A percentile compares a stretch with the other conserved stretches of the same genome.
These are phyloP conservation scores for Eurystomus glaucurus DNA, from an alignment of 2,797 vertebrate species.

Conservation along the genomic window DNA sequence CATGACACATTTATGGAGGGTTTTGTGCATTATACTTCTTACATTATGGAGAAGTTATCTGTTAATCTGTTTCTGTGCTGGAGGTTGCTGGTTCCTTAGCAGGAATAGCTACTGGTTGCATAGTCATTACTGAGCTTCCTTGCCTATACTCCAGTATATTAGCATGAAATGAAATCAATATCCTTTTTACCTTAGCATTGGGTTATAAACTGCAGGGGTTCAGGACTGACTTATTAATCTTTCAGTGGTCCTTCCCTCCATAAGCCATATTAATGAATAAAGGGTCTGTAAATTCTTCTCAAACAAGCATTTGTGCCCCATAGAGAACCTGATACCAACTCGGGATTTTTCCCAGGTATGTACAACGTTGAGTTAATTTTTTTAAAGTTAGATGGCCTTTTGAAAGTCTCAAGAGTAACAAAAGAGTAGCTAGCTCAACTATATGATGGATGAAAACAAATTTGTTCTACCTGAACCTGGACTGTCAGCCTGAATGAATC, in stretches of 20 bases:
- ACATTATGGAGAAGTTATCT: background rate
- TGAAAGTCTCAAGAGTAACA: slow-evolving; percentile 5
- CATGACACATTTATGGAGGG: background rate
- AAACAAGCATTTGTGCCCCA: background rate
- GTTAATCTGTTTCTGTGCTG: background rate
- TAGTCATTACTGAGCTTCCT: background rate
- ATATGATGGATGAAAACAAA: slow-evolving; percentile 1
- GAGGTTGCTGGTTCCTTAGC: background rate
- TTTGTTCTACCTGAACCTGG: slow-evolving; percentile 27
- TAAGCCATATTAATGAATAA: background rate
- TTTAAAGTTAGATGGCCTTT: slow-evolving; percentile 12
- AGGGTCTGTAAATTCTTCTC: background rate
- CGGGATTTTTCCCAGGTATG: background rate
- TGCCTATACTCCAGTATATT: background rate
- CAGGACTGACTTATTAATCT: background rate
- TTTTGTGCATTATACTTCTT: background rate
- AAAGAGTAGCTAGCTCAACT: background rate
- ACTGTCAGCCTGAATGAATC: background rate
- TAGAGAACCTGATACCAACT: background rate
- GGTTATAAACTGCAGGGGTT: background rate
- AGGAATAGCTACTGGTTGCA: background rate
- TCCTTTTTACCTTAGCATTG: background rate
- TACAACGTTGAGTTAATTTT: background rate
- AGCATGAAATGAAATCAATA: background rate
- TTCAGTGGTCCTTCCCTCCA: background rate